Evolutionary conservation across 2,797 vertebrate species (phyloP), one percentile per base, ranked within the genome.

Genomic region (Sciurus carolinensis): DNA sequence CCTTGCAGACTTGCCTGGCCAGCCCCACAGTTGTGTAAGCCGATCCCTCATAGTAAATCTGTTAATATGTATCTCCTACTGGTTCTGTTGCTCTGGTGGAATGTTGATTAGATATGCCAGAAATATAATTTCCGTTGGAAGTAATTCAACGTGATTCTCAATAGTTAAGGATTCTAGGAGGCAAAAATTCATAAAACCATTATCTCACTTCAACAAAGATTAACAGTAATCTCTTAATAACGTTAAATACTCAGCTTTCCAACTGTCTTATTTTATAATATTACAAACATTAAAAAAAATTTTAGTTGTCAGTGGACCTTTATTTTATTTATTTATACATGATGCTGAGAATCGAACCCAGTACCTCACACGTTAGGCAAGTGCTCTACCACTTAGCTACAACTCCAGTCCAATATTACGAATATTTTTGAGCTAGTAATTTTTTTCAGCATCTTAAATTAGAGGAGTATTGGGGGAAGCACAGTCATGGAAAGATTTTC

Each of bases 71-170:
- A 39, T 39, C 18, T 90, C 33, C 71, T 79, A 44, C 36, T 57
- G 33, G 3, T 72, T 82, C 62, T 87, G 5, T 39, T 87, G 76
- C 28, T 75, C 22, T 36, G 67, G n/a, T 72, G 59, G 67, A 94
- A 50, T 57, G 24, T 18, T 82, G 54, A 50, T 44, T 30, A 54
- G 59, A 52, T 77, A 6, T 33, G 15, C 30, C 33, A 54, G 30
- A 71, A 7, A 4, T 33, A 47, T 36, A 10, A 67, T 69, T 75
- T 95, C 73, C 64, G 54, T 47, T 75, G 77, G 42, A 91, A 90
- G 73, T 73, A 73, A n/a, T 79, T 91, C 39, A 79, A 17, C 22
- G 59, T 91, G 44, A 83, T 57, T 80, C 80, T 85, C 36, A 89
- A 94, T 42, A 47, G 59, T 54, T 54, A 71, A 91, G 18, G 54